Base-by-base conservation (phyloP, 2,888 invertebrate species). In the Lasioglossum calceatum region DNA sequence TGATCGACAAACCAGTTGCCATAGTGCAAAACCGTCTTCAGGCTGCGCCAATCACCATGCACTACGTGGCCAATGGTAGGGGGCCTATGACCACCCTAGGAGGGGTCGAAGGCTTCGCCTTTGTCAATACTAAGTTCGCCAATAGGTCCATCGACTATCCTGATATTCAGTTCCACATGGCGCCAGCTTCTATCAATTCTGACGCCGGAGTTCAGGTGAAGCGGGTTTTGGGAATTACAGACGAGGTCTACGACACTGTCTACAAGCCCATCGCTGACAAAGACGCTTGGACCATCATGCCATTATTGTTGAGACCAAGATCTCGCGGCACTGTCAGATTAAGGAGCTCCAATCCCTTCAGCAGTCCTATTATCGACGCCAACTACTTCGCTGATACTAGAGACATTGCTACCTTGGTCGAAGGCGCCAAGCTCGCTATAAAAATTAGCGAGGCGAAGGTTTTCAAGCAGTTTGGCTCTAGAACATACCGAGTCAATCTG, bases 131-230 rank as follows among this genome's bases (percentile, higher is more conserved):
- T 0, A 97, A 97, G 87, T 98, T 97, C 91, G 98, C 98, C 0
- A 98, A 98, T 92, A 96, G 96, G 76, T 97, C 97, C 2, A 97
- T 97, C 2, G 96, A 97, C 87, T 98, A 98, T 97, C 98, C 98
- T 0, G 98, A 99, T 92, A 97, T 99, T 73, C 98, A 99, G 92
- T 98, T 98, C 92, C 98, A 99, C 93, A 98, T 99, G 97, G 98
- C 98, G 2, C 98, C 98, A 1, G 98, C 98, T 0, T 98, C 98
- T 0, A 97, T 98, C 67, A 97, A 97, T 83, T 98, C 98, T 0
- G 98, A 98, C 93, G 97, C 97, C 81, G 97, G 97, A 0, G 96
- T 97, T 78, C 96, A 98, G 93, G 97, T 98, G 0, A 96, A 97
- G 94, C 97, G 98, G 95, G 97, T 98, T 44, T 95, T 98, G 47